Evolutionary conservation across 2,888 invertebrate genomes (phyloP).

Genomic region (Agrotis ipsilon): DNA sequence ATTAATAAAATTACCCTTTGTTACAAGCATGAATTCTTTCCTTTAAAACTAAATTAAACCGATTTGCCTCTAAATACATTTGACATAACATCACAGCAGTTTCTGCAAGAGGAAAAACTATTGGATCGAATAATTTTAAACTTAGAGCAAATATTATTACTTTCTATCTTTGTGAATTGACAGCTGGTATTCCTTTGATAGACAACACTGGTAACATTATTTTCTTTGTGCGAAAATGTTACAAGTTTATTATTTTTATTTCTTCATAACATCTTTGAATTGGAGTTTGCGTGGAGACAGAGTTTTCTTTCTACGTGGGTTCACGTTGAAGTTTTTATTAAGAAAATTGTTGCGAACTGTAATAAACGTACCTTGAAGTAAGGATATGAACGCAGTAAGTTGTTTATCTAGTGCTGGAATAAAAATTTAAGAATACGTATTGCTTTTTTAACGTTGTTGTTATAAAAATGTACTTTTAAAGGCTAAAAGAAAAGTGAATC

Average conservation of each 20-base stretch:
- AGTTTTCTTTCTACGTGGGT: background rate
- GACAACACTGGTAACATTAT: background rate
- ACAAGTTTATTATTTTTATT: constrained; percentile 1
- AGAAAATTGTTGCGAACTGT: constrained; percentile 24
- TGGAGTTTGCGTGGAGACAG: background rate
- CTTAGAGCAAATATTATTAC: background rate
- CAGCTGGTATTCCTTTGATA: constrained; percentile 24
- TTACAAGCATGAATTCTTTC: too few species aligned
- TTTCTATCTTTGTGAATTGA: constrained; percentile 2
- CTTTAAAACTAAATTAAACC: too few species aligned
- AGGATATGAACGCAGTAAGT: background rate
- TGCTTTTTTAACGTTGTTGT: background rate
- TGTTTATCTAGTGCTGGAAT: constrained; percentile 18
- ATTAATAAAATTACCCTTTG: too few species aligned
- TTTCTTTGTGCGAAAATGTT: constrained; percentile 11
- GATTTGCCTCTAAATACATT: too few species aligned
- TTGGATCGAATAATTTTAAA: constrained; percentile 2
- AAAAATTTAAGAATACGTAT: background rate
- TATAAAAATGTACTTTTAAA: constrained; percentile 1
- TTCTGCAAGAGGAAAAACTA: too few species aligned
- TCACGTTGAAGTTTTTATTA: constrained; percentile 19
- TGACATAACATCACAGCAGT: too few species aligned
- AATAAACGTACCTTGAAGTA: constrained; percentile 4
- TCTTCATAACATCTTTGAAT: background rate
- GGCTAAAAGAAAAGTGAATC: background rate